phyloP scores from a whole-genome alignment of 2,797 vertebrate species.

The Macropodus opercularis region DNA sequence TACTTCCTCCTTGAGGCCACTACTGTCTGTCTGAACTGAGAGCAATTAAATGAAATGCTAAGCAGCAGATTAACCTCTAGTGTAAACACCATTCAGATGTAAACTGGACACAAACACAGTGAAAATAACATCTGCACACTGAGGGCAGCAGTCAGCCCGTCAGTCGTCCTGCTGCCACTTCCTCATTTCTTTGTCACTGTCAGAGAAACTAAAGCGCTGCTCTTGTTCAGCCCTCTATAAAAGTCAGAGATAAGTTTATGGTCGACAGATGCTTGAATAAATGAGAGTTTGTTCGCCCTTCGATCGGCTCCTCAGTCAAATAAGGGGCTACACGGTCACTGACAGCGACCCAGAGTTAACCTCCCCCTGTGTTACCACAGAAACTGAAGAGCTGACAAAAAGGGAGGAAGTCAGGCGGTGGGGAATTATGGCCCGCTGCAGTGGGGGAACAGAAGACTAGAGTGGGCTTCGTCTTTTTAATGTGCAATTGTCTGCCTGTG shows the following conservation, averaged over 20 bases:
- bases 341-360: constrained; percentile 78
- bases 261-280: constrained; percentile 83
- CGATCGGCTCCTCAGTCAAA: constrained; percentile 48
- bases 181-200: constrained; percentile 71
- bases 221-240: constrained; percentile 80
- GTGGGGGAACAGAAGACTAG: constrained; percentile 45
- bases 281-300: constrained; percentile 51
- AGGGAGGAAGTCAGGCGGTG: constrained; percentile 72
- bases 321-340: constrained; percentile 65
- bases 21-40: constrained; percentile 1
- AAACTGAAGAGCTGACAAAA: constrained; percentile 74
- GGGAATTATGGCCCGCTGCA: constrained; percentile 70
- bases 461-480: constrained; percentile 48
- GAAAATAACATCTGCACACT: constrained; percentile 65
- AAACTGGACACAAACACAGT: constrained; percentile 41
- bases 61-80: constrained; percentile 12
- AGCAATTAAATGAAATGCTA: not conserved
- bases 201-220: constrained; percentile 56
- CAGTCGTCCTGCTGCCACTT: constrained; percentile 69
- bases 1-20: constrained; percentile 15
- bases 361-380: constrained; percentile 72
- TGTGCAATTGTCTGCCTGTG: constrained; percentile 42
- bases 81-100: constrained; percentile 30
- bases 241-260: constrained; percentile 81
- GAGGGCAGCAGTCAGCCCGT: constrained; percentile 65